A percentile compares a stretch with the other conserved stretches of the same genome.
Evolutionary conservation across 2,888 invertebrate species (phyloP).

Genomic region (Teleiodes luculella): DNA sequence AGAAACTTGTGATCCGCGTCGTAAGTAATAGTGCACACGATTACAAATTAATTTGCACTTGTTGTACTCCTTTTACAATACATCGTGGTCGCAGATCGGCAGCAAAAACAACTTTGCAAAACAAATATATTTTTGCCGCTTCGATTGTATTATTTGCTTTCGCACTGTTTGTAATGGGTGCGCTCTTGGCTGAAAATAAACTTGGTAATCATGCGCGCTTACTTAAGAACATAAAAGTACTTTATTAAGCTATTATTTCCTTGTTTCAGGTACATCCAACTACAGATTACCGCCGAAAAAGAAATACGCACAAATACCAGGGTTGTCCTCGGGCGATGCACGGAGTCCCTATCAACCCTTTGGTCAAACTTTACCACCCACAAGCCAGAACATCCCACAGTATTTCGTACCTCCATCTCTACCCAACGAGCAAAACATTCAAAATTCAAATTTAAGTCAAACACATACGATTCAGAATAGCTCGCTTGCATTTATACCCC

Average conservation of each 20-base stretch:
- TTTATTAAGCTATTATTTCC: not conserved
- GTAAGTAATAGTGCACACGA: too few species aligned
- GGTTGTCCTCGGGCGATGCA: conserved; percentile 75
- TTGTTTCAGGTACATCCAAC: conserved; percentile 70
- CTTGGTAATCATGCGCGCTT: too few species aligned
- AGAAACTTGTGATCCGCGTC: not conserved
- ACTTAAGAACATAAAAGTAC: too few species aligned
- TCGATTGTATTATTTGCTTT: too few species aligned
- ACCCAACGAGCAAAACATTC: not conserved
- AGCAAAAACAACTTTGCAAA: too few species aligned
- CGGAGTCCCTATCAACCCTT: conserved; percentile 23
- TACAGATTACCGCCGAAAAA: conserved; percentile 84
- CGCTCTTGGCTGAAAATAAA: too few species aligned
- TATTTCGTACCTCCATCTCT: conserved; percentile 27
- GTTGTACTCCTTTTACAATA: too few species aligned
- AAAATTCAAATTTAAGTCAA: not conserved
- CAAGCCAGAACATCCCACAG: conserved; percentile 22
- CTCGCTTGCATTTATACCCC: not conserved
- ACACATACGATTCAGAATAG: not conserved
- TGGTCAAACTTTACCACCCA: conserved; percentile 19
- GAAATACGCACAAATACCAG: conserved; percentile 89
- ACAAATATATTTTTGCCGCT: too few species aligned
- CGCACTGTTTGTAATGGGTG: too few species aligned
- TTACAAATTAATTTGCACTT: too few species aligned
- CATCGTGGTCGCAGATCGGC: too few species aligned